Base-by-base conservation (phyloP, 2,888 invertebrate genomes). In the Brachyptera risi region DNA sequence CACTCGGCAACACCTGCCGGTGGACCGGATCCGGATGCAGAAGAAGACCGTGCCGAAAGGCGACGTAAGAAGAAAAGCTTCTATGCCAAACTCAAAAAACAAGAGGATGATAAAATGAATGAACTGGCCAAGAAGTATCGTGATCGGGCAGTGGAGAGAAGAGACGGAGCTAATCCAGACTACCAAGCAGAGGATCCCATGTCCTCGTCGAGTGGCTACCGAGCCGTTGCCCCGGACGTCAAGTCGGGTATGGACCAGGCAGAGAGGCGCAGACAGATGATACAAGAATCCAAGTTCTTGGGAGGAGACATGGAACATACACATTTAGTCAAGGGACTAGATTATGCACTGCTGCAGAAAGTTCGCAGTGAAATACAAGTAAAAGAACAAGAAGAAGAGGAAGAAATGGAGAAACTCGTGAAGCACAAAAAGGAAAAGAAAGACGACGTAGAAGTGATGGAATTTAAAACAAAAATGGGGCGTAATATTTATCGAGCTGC, bases 241-340 rank as follows among this genome's bases (percentile, higher is more conserved):
- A 96, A 96, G 73, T 94, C 95, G 0, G 90, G 94, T 65, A 86
- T 91, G 74, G 95, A 96, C 79, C 95, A 95, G 0, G 96, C 97
- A 4, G 97, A 98, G 76, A 81, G 96, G 42, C 81, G 98, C 57
- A 84, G 96, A 56, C 94, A 97, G 72, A 87, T 96, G 80, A 99
- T 99, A 73, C 81, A 90, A 80, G 98, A 99, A 78, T 99, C 99
- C 0, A 99, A 99, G 78, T 99, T 96, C 78, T 92, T 99, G 79
- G 99, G 99, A 74, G 99, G 99, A 83, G 99, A 99, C 76, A 97
- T 99, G 92, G 97, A 99, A 72, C 99, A 99, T 71, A 99, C 99
- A 73, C 99, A 99, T 79, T 95, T 99, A 82, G 99, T 99, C 69
- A 99, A 99, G 79, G 99, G 95, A 69, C 76, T 85, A 51, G 96